A percentile compares a stretch with the other conserved stretches of the same genome.
These are phyloP conservation scores for Gibbula magus DNA, from an alignment of 2,888 invertebrate species.

Conservation along the genomic window DNA sequence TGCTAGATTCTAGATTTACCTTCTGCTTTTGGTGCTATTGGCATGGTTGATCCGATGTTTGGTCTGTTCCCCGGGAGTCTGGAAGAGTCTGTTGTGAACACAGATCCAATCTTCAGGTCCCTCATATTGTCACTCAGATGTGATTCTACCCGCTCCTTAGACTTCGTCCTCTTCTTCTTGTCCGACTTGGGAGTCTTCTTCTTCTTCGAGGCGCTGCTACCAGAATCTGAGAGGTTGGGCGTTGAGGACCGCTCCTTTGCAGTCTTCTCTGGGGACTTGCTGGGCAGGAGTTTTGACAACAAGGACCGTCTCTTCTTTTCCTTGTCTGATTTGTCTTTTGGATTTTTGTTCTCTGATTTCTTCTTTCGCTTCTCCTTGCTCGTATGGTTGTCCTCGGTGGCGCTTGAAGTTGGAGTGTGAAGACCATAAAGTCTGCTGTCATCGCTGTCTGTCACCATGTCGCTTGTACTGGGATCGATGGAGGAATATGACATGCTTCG, in stretches of 20 bases:
- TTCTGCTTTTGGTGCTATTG: constrained; percentile 70
- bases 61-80: background rate
- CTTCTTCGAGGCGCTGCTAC: constrained; percentile 25
- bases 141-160: constrained; percentile 38
- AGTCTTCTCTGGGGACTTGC: constrained; percentile 58
- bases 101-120: constrained; percentile 60
- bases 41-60: constrained; percentile 34
- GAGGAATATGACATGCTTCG: constrained; percentile 41
- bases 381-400: constrained; percentile 37
- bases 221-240: constrained; percentile 16
- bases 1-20: constrained; percentile 62
- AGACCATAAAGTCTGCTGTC: constrained; percentile 32
- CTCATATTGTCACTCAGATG: constrained; percentile 52
- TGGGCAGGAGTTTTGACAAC: constrained; percentile 57
- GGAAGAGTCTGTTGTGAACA: constrained; percentile 46
- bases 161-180: constrained; percentile 53
- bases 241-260: constrained; percentile 19
- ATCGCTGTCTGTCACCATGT: constrained; percentile 56
- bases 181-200: constrained; percentile 46
- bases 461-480: constrained; percentile 46
- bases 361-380: constrained; percentile 51
- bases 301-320: constrained; percentile 70
- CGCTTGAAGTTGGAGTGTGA: constrained; percentile 18
- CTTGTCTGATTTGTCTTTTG: constrained; percentile 31
- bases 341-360: constrained; percentile 36